These are phyloP conservation scores for Siderastrea siderea DNA, from an alignment of 92 coral and sea anemone genomes.

Conservation along the genomic window DNA sequence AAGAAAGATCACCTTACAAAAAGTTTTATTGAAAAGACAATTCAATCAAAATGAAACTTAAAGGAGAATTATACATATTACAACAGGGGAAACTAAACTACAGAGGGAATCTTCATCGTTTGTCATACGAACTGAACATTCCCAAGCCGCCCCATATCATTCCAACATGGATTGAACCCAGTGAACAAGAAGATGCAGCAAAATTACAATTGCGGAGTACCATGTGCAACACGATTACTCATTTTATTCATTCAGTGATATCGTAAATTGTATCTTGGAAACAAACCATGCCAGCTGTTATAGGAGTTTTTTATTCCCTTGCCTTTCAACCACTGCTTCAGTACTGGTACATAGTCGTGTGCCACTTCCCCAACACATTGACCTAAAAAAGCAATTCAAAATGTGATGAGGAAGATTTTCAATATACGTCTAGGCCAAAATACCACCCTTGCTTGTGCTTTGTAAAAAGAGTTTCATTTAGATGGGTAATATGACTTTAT, in stretches of 20 bases:
- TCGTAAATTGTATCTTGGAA: background rate
- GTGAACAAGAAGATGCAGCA: background rate
- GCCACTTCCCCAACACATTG: background rate
- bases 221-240: background rate
- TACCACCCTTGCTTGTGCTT: background rate
- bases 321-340: conserved; percentile 7
- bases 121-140: too few species aligned
- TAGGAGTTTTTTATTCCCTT: conserved; percentile 34
- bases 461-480: background rate
- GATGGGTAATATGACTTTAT: too few species aligned
- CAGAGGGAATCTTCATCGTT: too few species aligned
- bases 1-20: too few species aligned
- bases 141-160: too few species aligned
- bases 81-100: too few species aligned
- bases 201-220: background rate
- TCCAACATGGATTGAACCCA: too few species aligned
- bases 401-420: too few species aligned
- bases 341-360: conserved; percentile 15
- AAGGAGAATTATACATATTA: background rate
- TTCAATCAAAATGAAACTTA: background rate
- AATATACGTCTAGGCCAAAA: too few species aligned
- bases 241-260: background rate
- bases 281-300: conserved; percentile 9
- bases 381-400: background rate
- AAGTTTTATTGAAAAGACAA: too few species aligned